Base-by-base conservation (phyloP, 2,113 vertebrate species). In the Neopipo cinnamomea region DNA sequence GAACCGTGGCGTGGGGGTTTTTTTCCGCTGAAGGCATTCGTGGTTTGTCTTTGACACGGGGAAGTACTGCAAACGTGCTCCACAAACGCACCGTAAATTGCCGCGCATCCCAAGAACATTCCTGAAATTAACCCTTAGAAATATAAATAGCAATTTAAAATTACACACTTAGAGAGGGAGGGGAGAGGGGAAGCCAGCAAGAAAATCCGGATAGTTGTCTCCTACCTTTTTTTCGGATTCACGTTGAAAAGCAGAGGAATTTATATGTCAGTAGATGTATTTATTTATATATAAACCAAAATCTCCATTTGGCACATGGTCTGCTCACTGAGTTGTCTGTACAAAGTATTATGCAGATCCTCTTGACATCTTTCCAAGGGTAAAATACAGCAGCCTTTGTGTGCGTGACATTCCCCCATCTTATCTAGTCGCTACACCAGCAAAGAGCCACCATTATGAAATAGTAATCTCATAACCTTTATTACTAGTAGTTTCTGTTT, bases 341-440 rank as follows among this genome's bases (percentile, higher is more conserved):
- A 31, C 71, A 47, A 86, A 81, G 79, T 83, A 20, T 77, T 76
- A 63, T 39, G 73, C 52, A 87, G 83, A 88, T 91, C 88, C 79
- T 90, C 85, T 85, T 90, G 87, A 87, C 82, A 58, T 83, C 47
- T 67, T 88, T 87, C 85, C 79, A 74, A 70, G 72, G 50, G 76
- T 82, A 66, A 89, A 86, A 91, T 25, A 47, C 92, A 67, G 35
- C 41, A 80, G 75, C 33, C 74, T 31, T 14, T 46, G 59, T 63
- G 50, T 50, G 81, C 22, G 4, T 83, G 91, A 39, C 90, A 44
- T 88, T 74, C 39, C 84, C 86, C 73, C n/a, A 14, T 56, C 95
- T 47, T 63, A 78, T 41, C 78, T 14, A 47, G 77, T 72, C 44
- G 24, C 86, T 42, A 17, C 52, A 72, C 65, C 13, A 55, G 61